Base-by-base conservation (phyloP, 2,797 vertebrate species). In the Neomorphus geoffroyi region DNA sequence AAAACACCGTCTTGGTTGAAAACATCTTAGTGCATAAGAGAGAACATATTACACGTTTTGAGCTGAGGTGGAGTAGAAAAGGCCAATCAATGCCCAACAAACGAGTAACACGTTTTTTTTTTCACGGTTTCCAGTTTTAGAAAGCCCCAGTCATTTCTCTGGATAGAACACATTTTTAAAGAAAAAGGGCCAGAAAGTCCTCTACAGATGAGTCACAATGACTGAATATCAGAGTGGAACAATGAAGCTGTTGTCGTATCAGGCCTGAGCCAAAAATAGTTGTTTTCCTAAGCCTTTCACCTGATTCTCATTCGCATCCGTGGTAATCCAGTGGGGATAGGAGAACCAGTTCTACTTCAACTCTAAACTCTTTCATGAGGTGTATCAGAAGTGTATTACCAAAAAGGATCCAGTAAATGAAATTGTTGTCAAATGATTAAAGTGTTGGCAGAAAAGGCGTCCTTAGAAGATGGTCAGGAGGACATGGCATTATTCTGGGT, bases 141-240 rank as follows among this genome's bases (percentile, higher is more conserved):
- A 93, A 86, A 91, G 77, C 6, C 19, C 17, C 18, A 70, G 58
- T 18, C 58, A 84, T 35, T 71, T 86, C 82, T 88, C 78, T 88
- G 45, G 91, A 67, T 80, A 90, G 41, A 86, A 37, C 12, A 86
- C 22, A 71, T 74, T 92, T 94, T 92, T 88, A 58, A 89, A 86
- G 56, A 96, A 93, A 95, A 90, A 77, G 77, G 94, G 86, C 56
- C 90, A 94, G 83, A 95, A 90, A 90, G 94, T 90, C 93, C 94
- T 93, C 57, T 90, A 77, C 24, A 84, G 71, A 95, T 73, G 64
- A 94, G 60, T 95, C 92, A 95, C 48, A 10, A 57, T 72, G 48
- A 82, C 51, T 61, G 62, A 92, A 43, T 88, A 94, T 69, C 54
- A 86, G 62, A 86, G 33, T 4, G 5, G 82, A 92, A 92, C 48